Evolutionary conservation across 2,113 vertebrate species (phyloP).

Genomic region (Tragelaphus scriptus): DNA sequence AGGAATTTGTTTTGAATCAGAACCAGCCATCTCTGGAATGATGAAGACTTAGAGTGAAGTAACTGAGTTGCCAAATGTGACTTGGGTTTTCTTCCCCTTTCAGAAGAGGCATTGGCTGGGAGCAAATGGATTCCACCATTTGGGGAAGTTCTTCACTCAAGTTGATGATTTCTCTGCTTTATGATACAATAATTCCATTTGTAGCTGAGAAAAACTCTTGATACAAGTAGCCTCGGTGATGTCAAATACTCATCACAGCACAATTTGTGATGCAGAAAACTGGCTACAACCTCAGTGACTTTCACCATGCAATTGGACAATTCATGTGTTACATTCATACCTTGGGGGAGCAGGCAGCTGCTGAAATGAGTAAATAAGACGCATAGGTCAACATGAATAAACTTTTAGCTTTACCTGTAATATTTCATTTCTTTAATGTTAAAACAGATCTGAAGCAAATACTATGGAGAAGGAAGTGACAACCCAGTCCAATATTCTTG

Average conservation of each 20-base stretch:
- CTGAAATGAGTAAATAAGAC: neutral
- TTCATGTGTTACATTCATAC: neutral
- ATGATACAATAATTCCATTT: neutral
- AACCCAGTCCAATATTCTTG: neutral
- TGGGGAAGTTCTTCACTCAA: neutral
- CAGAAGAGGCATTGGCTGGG: neutral
- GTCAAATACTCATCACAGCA: neutral
- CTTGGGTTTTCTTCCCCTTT: neutral
- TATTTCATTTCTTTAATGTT: neutral
- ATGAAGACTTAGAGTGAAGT: neutral
- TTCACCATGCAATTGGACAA: neutral
- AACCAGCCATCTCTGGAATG: neutral
- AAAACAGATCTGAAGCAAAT: neutral
- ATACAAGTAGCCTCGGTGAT: neutral
- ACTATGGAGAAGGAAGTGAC: neutral
- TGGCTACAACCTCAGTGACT: neutral
- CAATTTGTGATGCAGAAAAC: neutral
- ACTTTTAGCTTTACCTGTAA: neutral
- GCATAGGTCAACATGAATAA: neutral
- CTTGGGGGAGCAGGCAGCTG: neutral
- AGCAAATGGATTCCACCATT: neutral
- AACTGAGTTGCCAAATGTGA: neutral
- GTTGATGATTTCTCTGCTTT: neutral
- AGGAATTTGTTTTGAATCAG: neutral
- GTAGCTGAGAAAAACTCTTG: neutral